Conservation (phyloP, 2,797 vertebrate genomes). For the Tolypeutes matacus region DNA sequence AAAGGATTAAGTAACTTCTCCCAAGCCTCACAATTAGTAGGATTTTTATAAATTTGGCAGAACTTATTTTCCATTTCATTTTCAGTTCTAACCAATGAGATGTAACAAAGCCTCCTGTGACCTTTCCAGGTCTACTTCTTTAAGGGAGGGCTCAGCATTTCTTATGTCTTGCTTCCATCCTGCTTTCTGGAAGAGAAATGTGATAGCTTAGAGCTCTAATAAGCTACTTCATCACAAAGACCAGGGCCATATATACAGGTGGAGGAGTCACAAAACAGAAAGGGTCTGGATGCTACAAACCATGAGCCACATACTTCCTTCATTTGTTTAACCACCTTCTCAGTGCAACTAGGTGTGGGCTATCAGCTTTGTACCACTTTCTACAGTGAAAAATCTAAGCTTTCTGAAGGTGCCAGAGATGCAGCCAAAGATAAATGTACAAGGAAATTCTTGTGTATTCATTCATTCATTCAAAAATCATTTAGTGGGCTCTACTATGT, state of each 20-base stretch:
- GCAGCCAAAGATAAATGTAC: not conserved
- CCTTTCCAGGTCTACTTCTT: not conserved
- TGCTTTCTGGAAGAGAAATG: not conserved
- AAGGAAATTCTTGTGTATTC: not conserved
- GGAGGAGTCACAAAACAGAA: not conserved
- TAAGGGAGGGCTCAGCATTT: not conserved
- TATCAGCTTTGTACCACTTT: not conserved
- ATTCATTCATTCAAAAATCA: not conserved
- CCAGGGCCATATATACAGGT: not conserved
- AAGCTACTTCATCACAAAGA: not conserved
- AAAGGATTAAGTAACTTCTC: not conserved
- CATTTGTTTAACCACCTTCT: not conserved
- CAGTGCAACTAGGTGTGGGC: not conserved
- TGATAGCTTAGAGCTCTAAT: not conserved
- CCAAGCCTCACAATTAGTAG: not conserved
- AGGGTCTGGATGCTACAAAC: not conserved
- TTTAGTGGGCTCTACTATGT: not conserved
- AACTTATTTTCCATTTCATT: not conserved
- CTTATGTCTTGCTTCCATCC: not conserved
- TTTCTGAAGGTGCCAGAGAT: not conserved
- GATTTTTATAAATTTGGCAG: not conserved
- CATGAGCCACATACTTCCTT: not conserved
- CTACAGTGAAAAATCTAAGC: not conserved
- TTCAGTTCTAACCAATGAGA: not conserved
- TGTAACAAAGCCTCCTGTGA: not conserved